Conservation (phyloP, 2,113 vertebrate species). For the Campylomormyrus numenius region DNA sequence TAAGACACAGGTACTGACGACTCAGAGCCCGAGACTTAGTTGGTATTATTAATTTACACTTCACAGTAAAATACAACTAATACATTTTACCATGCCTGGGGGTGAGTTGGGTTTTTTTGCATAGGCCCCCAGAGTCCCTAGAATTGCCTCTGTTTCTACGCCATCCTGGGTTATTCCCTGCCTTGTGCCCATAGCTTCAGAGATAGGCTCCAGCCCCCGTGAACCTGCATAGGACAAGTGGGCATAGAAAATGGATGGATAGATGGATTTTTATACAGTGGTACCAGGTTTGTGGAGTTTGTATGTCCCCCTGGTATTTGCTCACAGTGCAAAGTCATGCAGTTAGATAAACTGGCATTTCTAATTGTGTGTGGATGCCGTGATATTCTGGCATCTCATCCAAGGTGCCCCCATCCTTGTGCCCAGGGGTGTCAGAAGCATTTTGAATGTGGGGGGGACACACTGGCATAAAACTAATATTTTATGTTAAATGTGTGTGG, state of each 20-base stretch:
- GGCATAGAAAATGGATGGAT: neutral
- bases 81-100: neutral
- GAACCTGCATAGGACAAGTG: neutral
- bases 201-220: neutral
- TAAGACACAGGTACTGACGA: neutral
- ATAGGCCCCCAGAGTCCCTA: neutral
- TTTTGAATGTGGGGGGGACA: too few species aligned
- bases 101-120: too few species aligned
- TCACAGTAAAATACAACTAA: neutral
- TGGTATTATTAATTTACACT: neutral
- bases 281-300: neutral
- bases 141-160: neutral
- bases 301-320: neutral
- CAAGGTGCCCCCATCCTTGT: neutral
- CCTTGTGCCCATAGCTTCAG: neutral
- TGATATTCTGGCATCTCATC: neutral
- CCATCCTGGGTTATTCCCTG: neutral
- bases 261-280: neutral
- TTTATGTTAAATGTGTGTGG: too few species aligned
- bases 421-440: neutral
- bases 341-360: neutral
- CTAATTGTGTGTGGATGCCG: neutral
- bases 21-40: neutral
- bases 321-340: neutral
- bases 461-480: too few species aligned